These are phyloP conservation scores for Cataglyphis livida DNA, from an alignment of 2,888 invertebrate genomes.

Conservation along the genomic window DNA sequence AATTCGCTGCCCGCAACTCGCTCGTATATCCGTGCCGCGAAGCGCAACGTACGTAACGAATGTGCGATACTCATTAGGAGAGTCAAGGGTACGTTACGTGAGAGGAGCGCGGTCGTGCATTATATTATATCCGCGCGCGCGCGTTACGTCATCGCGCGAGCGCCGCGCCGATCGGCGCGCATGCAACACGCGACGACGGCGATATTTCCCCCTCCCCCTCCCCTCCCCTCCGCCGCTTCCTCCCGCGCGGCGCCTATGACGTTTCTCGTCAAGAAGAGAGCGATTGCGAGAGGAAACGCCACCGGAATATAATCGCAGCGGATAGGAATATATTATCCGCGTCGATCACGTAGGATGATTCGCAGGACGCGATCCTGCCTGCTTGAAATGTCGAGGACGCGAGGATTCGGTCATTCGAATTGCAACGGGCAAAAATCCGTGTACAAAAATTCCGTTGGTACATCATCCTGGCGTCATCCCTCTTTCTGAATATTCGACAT, in stretches of 20 bases:
- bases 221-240: neutral
- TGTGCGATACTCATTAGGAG: constrained; percentile 81
- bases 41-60: constrained; percentile 79
- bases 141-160: constrained; percentile 72
- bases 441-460: neutral
- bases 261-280: constrained; percentile 30
- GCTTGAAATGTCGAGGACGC: constrained; percentile 36
- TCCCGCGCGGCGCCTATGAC: neutral
- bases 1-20: constrained; percentile 31
- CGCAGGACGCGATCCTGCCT: neutral
- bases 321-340: constrained; percentile 11
- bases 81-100: constrained; percentile 83
- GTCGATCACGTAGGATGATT: neutral
- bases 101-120: constrained; percentile 77
- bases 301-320: constrained; percentile 51
- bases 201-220: neutral
- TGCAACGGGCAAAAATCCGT: neutral
- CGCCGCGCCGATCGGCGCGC: constrained; percentile 67
- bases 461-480: neutral
- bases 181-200: constrained; percentile 53
- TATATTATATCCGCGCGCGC: constrained; percentile 54
- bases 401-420: neutral
- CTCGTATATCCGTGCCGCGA: constrained; percentile 59
- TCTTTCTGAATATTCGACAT: constrained; percentile 11
- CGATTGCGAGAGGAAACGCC: constrained; percentile 56